phyloP scores from a whole-genome alignment of 2,888 invertebrate genomes.

The Melieria picta region DNA sequence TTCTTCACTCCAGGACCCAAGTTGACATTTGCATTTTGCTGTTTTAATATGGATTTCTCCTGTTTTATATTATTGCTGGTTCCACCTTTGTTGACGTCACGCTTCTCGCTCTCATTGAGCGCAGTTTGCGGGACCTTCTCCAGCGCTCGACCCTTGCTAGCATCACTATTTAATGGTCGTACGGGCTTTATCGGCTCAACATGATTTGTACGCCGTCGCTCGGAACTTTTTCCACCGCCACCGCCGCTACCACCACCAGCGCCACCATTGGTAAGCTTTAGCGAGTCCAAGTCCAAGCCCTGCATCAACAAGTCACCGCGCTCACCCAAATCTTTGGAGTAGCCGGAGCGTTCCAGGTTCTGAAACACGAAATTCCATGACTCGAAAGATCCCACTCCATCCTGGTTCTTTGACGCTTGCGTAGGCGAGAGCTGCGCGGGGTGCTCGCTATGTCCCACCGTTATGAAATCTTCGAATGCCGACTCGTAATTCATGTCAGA shows the following conservation, averaged over 20 bases:
- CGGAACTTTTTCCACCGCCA: conserved; percentile 34
- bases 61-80: conserved; percentile 38
- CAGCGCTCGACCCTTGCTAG: conserved; percentile 45
- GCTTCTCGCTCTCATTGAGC: conserved; percentile 41
- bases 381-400: conserved; percentile 76
- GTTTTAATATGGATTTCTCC: conserved; percentile 48
- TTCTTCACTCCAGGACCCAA: conserved; percentile 22
- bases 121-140: conserved; percentile 44
- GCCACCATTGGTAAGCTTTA: conserved; percentile 54
- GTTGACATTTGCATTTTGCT: conserved; percentile 19
- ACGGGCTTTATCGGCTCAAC: conserved; percentile 17
- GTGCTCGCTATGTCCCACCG: conserved; percentile 42
- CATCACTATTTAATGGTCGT: conserved; percentile 30
- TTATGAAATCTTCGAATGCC: conserved; percentile 51
- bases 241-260: conserved; percentile 28
- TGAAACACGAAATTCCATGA: conserved; percentile 85
- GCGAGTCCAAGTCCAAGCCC: conserved; percentile 61
- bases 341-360: conserved; percentile 79
- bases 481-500: conserved; percentile 56
- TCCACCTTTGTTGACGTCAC: conserved; percentile 33
- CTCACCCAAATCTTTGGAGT: conserved; percentile 73
- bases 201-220: conserved; percentile 48
- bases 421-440: conserved; percentile 49
- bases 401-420: conserved; percentile 69
- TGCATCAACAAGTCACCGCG: conserved; percentile 72